Evolutionary conservation across 1,140 invertebrate genomes (phyloP).

Genomic region (Parasteatoda tepidariorum): DNA sequence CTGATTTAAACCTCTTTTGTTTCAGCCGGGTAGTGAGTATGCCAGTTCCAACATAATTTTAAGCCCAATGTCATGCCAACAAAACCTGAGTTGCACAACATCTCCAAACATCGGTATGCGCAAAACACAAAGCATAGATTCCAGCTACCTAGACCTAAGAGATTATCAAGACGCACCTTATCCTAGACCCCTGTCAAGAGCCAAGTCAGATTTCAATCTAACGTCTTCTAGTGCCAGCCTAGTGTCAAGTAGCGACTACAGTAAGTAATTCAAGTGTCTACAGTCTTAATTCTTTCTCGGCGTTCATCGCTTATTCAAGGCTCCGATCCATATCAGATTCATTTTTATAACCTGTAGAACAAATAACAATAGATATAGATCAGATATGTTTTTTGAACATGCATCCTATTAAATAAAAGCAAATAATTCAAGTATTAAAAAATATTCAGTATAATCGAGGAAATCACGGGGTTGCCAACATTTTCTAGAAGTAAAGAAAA

Average conservation of each 20-base stretch:
- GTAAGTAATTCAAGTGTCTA: constrained; percentile 2
- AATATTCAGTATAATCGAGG: too few relatives aligned
- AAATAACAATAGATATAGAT: too few relatives aligned
- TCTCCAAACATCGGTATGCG: constrained; percentile 70
- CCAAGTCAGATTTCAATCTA: constrained; percentile 88
- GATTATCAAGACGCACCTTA: constrained; percentile 75
- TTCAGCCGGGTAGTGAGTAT: constrained; percentile 43
- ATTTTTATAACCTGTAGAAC: too few relatives aligned
- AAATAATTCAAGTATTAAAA: too few relatives aligned
- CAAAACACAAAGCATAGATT: constrained; percentile 89
- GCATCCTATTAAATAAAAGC: too few relatives aligned
- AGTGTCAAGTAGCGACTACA: constrained; percentile 39
- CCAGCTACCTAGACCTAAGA: constrained; percentile 83
- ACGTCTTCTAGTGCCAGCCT: constrained; percentile 72
- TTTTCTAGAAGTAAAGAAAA: too few relatives aligned
- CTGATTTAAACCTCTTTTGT: background rate
- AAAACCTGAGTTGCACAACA: constrained; percentile 69
- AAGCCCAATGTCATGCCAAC: constrained; percentile 23
- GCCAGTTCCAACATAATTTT: constrained; percentile 33
- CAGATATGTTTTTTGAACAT: too few relatives aligned
- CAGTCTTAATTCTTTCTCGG: too few relatives aligned
- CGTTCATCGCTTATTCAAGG: too few relatives aligned
- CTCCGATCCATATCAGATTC: too few relatives aligned
- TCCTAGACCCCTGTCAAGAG: constrained; percentile 70
- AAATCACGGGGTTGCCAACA: too few relatives aligned